Percentiles rank a stretch among this genome's conserved stretches.
These are phyloP conservation scores for Panzeria rudis DNA, from an alignment of 2,888 invertebrate species.

Conservation along the genomic window DNA sequence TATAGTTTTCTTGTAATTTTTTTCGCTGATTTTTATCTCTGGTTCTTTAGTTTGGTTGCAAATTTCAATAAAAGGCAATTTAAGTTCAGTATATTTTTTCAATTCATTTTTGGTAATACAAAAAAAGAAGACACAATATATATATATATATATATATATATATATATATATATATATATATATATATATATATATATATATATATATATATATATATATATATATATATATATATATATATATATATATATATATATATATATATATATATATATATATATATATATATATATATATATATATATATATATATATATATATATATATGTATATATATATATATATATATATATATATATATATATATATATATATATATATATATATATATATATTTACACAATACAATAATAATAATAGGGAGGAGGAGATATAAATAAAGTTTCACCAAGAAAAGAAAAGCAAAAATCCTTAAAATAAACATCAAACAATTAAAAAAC, in stretches of 20 bases:
- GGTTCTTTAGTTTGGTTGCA: conserved; percentile 29
- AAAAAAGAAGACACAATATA: conserved; percentile 61
- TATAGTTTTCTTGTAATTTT: conserved; percentile 69
- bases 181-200: conserved; percentile 29
- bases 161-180: conserved; percentile 17
- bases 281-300: conserved; percentile 13
- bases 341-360: conserved; percentile 13
- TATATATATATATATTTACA: conserved; percentile 36
- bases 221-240: conserved; percentile 13
- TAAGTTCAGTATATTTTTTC: conserved; percentile 22
- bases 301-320: conserved; percentile 29
- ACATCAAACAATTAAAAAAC: neutral
- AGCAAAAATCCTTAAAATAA: conserved; percentile 5
- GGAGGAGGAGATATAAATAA: conserved; percentile 30
- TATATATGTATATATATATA: conserved; percentile 35
- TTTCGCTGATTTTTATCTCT: conserved; percentile 25
- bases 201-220: conserved; percentile 35
- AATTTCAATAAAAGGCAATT: conserved; percentile 50
- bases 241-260: conserved; percentile 29
- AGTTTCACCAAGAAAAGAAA: conserved; percentile 22
- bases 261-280: conserved; percentile 35
- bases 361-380: conserved; percentile 42
- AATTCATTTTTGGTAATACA: conserved; percentile 34
- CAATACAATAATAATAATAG: conserved; percentile 43
- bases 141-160: neutral